Evolutionary conservation across 2,113 vertebrate species (phyloP).

Genomic region (Gobio gobio): DNA sequence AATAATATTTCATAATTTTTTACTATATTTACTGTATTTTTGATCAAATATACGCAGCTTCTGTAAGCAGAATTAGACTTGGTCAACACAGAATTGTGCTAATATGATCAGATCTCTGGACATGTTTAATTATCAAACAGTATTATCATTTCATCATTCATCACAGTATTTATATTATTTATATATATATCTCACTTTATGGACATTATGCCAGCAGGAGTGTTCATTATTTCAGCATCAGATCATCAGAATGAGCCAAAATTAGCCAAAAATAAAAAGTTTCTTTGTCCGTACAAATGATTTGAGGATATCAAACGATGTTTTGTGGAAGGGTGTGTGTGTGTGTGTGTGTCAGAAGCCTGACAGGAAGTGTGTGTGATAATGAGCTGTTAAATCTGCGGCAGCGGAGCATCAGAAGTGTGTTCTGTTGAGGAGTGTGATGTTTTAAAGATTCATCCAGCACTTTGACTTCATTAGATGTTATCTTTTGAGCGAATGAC

Average conservation of each 20-base stretch:
- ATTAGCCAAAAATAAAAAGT: background rate
- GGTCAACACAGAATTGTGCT: background rate
- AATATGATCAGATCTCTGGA: background rate
- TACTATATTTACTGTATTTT: background rate
- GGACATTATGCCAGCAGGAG: no score
- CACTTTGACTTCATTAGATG: constrained; percentile 80
- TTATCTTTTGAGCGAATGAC: constrained; percentile 80
- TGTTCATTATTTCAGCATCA: background rate
- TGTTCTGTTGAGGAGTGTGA: constrained; percentile 73
- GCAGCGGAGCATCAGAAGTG: constrained; percentile 62
- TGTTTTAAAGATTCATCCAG: constrained; percentile 74
- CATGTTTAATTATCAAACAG: background rate
- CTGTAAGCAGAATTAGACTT: background rate
- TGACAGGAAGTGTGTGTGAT: constrained; percentile 56
- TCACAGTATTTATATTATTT: background rate
- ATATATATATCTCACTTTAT: no score
- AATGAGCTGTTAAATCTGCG: constrained; percentile 74
- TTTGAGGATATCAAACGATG: background rate
- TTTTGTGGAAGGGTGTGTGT: no score
- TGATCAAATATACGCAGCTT: background rate
- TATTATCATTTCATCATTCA: background rate
- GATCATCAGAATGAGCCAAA: background rate
- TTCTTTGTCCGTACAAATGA: background rate
- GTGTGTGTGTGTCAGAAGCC: constrained; percentile 47
- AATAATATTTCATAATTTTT: no score